Evolutionary conservation across 1,140 invertebrate species (phyloP).

Genomic region (Drosophila dunni): DNA sequence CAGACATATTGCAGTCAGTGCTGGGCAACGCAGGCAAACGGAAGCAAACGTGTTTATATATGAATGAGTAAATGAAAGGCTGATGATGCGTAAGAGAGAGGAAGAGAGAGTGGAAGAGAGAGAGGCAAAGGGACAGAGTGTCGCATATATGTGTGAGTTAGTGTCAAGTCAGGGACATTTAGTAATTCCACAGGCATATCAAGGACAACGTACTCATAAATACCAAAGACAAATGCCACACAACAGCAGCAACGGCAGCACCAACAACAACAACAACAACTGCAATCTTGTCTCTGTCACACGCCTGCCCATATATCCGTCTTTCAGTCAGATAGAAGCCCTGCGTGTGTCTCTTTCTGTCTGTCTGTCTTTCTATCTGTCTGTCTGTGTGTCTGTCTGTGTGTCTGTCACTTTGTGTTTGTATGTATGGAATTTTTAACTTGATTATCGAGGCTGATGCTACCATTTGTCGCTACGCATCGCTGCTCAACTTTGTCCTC

Average conservation of each 20-base stretch:
- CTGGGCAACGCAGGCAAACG: constrained; percentile 60
- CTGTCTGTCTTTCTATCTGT: background rate
- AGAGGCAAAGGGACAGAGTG: constrained; percentile 38
- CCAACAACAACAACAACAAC: constrained; percentile 48
- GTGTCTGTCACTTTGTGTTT: constrained; percentile 69
- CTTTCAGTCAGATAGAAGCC: background rate
- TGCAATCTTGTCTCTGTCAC: constrained; percentile 49
- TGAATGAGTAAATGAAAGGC: constrained; percentile 61
- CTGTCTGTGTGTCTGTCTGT: constrained; percentile 37
- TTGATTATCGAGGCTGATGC: constrained; percentile 72
- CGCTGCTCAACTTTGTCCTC: constrained; percentile 43
- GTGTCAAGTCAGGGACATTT: constrained; percentile 82
- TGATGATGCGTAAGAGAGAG: constrained; percentile 50
- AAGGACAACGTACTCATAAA: constrained; percentile 83
- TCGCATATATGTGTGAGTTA: constrained; percentile 55
- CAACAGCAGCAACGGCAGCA: constrained; percentile 46
- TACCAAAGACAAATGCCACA: constrained; percentile 78
- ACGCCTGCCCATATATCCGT: background rate
- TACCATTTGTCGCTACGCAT: constrained; percentile 57
- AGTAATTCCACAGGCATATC: constrained; percentile 81
- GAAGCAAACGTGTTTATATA: constrained; percentile 42
- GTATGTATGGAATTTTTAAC: constrained; percentile 82
- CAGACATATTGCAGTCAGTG: constrained; percentile 76
- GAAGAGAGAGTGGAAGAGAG: constrained; percentile 32
- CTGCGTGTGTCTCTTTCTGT: background rate